phyloP scores from a whole-genome alignment of 2,113 vertebrate species.

The Sorex fumeus region DNA sequence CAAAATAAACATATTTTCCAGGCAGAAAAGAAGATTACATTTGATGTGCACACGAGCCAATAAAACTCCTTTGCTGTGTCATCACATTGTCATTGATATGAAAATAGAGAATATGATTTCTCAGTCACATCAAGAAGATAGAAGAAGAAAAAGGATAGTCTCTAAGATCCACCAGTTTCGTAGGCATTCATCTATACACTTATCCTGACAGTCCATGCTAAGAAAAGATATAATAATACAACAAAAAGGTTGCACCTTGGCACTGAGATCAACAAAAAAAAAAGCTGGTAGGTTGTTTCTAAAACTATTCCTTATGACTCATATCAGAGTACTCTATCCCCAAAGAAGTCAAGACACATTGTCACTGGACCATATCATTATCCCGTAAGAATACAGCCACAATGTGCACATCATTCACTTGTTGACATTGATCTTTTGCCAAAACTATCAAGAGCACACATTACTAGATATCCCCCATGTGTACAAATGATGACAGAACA shows the following conservation, averaged over 20 bases:
- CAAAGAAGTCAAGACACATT: constrained; percentile 77
- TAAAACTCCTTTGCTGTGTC: constrained; percentile 66
- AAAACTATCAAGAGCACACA: constrained; percentile 78
- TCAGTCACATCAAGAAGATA: constrained; percentile 59
- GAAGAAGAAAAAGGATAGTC: constrained; percentile 57
- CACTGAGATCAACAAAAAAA: constrained; percentile 45
- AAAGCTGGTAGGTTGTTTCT: constrained; percentile 59
- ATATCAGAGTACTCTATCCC: constrained; percentile 49
- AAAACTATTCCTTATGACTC: constrained; percentile 58
- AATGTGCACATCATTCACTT: constrained; percentile 77
- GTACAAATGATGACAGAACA: constrained; percentile 67
- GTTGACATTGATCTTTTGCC: constrained; percentile 78
- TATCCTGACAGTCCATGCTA: constrained; percentile 57
- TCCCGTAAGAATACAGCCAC: constrained; percentile 75
- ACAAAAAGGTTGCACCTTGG: constrained; percentile 57
- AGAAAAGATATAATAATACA: constrained; percentile 58
- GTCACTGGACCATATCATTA: constrained; percentile 74
- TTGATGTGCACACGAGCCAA: constrained; percentile 56
- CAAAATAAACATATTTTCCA: constrained; percentile 70
- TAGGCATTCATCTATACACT: constrained; percentile 55
- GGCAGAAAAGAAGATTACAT: constrained; percentile 64
- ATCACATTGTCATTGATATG: constrained; percentile 75
- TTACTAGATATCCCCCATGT: constrained; percentile 76
- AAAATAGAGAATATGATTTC: constrained; percentile 75
- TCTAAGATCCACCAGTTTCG: constrained; percentile 58